These are phyloP conservation scores for Varecia variegata DNA, from an alignment of 2,797 vertebrate species.

Conservation along the genomic window DNA sequence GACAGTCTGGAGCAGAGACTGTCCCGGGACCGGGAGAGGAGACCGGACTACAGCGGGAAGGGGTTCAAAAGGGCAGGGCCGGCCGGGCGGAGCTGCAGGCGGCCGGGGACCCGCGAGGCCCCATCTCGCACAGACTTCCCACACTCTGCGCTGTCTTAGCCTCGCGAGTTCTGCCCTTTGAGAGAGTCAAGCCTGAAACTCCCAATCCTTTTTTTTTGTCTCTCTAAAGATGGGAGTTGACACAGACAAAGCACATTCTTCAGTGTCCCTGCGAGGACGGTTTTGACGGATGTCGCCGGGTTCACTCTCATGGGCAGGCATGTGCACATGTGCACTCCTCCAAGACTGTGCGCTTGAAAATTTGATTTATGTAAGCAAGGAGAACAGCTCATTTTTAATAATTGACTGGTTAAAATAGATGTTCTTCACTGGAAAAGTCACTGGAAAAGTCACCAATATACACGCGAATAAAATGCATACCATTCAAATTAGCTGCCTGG, in stretches of 20 bases:
- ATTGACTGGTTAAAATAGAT: conserved; percentile 11
- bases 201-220: neutral
- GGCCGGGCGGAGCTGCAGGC: conserved; percentile 46
- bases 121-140: neutral
- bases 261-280: neutral
- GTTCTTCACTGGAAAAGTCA: conserved; percentile 22
- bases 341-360: neutral
- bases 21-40: conserved; percentile 53
- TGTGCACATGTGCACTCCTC: neutral
- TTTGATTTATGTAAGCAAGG: conserved; percentile 46
- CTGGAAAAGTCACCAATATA: conserved; percentile 3
- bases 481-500: conserved; percentile 19
- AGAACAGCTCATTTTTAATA: conserved; percentile 33
- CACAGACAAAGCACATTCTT: conserved; percentile 34
- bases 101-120: neutral
- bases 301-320: neutral
- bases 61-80: conserved; percentile 56
- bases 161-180: neutral
- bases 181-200: conserved; percentile 12
- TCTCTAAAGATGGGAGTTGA: conserved; percentile 19
- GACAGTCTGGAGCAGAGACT: conserved; percentile 62
- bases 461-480: conserved; percentile 15
- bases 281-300: neutral
- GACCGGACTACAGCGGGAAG: conserved; percentile 29
- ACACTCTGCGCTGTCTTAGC: neutral